Conservation (phyloP, 2,797 vertebrate species). For the Helostoma temminkii region DNA sequence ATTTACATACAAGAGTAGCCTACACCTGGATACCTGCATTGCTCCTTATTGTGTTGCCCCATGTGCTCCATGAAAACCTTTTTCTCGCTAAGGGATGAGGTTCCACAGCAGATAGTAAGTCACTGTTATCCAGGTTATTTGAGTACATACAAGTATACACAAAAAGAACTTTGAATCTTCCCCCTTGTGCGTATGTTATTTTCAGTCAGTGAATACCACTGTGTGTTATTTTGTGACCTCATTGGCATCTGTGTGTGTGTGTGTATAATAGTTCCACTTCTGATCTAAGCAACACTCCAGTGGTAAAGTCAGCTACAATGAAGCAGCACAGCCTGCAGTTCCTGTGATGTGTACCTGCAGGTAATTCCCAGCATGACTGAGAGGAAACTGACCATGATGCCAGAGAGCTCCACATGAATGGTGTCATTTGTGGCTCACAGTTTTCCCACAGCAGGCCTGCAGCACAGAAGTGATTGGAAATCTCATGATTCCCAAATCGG, state of each 20-base stretch:
- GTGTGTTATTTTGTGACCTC: constrained; percentile 48
- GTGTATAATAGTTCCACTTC: constrained; percentile 43
- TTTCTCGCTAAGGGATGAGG: constrained; percentile 41
- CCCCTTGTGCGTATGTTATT: constrained; percentile 37
- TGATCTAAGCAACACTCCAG: constrained; percentile 44
- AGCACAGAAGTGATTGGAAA: constrained; percentile 54
- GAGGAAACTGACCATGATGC: neutral
- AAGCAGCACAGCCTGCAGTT: constrained; percentile 8
- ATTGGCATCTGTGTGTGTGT: constrained; percentile 14
- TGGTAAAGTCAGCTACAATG: constrained; percentile 4
- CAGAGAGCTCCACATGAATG: constrained; percentile 3
- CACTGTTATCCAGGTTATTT: constrained; percentile 45
- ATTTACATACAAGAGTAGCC: neutral
- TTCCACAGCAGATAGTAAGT: constrained; percentile 64
- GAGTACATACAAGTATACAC: neutral
- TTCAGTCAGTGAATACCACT: constrained; percentile 31
- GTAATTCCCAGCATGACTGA: constrained; percentile 8
- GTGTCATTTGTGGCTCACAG: constrained; percentile 42
- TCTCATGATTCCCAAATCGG: constrained; percentile 67
- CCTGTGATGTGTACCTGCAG: constrained; percentile 15
- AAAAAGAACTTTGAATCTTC: constrained; percentile 25
- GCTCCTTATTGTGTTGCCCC: constrained; percentile 24
- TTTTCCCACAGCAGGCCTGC: constrained; percentile 23
- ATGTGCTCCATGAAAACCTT: constrained; percentile 36
- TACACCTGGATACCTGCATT: constrained; percentile 6